Conservation (phyloP, 2,113 vertebrate genomes). For the Salvelinus sp. region DNA sequence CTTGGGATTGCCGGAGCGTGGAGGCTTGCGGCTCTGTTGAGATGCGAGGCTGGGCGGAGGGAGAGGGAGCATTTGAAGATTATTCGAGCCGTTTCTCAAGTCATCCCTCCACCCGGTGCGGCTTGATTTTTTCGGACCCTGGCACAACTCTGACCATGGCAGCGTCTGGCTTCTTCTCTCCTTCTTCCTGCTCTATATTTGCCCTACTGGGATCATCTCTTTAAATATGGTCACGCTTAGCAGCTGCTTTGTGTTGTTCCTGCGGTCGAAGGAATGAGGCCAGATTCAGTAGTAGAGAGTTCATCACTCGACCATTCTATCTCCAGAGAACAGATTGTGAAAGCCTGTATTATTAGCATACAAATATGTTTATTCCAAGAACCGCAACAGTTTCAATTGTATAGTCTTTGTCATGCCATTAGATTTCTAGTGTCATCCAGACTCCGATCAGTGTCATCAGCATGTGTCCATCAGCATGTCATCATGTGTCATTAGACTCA, state of each 20-base stretch:
- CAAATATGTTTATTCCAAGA: neutral
- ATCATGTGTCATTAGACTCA: too few species aligned
- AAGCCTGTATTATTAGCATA: neutral
- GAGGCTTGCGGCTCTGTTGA: too few species aligned
- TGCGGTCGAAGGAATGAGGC: constrained; percentile 31
- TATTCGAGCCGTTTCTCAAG: too few species aligned
- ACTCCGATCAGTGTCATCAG: too few species aligned
- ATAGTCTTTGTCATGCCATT: neutral
- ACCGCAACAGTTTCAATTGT: neutral
- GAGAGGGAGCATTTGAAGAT: too few species aligned
- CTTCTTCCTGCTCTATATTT: too few species aligned
- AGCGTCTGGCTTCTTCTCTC: constrained; percentile 59
- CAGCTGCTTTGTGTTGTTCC: constrained; percentile 39
- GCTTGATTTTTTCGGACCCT: too few species aligned
- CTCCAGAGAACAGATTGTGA: neutral
- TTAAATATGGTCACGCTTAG: constrained; percentile 43
- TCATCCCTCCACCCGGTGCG: too few species aligned
- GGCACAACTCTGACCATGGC: constrained; percentile 22
- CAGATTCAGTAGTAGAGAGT: constrained; percentile 11
- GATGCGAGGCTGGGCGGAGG: too few species aligned
- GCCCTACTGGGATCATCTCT: constrained; percentile 51
- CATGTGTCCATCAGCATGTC: too few species aligned
- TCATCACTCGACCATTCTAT: neutral
- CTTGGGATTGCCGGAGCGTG: too few species aligned
- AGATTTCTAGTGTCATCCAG: too few species aligned